Base-by-base conservation (phyloP, 2,113 vertebrate genomes). In the Lepisosteus oculatus region DNA sequence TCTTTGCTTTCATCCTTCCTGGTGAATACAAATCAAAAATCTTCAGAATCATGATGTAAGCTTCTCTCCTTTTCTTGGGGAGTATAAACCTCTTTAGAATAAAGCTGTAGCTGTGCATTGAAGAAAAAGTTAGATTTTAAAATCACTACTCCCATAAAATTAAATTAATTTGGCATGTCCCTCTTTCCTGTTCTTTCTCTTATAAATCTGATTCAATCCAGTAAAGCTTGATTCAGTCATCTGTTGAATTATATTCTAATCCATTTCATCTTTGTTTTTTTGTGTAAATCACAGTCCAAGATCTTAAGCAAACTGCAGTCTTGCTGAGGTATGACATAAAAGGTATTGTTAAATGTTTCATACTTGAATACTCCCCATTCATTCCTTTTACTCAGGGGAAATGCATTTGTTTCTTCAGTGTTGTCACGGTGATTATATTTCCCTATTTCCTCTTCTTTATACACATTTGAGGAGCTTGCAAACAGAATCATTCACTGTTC, bases 281-380 rank as follows among this genome's bases (percentile, higher is more conserved):
- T 91, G 86, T 89, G 77, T 73, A 77, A 79, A 72, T 86, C 82
- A 79, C 86, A 83, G 84, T 42, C 80, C 65, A 72, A 82, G 81
- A 78, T 80, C 84, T 65, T 9, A 7, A 54, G 12, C 84, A 89
- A 86, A 90, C 89, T 87, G 84, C 83, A 55, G 76, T 81, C 78
- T 85, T 81, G 77, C 84, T 86, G 87, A 87, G 85, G 86, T 89
- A 86, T 90, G 86, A 92, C 91, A 90, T 90, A 89, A 90, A 92
- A 90, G 85, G 85, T 84, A 85, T 90, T 89, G 86, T 90, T 78
- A 81, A 75, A 74, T 61, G 43, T 79, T 71, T 74, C 79, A 83
- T 79, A 72, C 78, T 85, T 79, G 75, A 85, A 78, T 65, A 41
- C 78, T 73, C 82, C 74, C 45, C 71, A 84, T 81, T 80, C 78